A percentile compares a stretch with the other conserved stretches of the same genome.
Evolutionary conservation across 2,113 vertebrate genomes (phyloP).

Genomic region (Anseranas semipalmata): DNA sequence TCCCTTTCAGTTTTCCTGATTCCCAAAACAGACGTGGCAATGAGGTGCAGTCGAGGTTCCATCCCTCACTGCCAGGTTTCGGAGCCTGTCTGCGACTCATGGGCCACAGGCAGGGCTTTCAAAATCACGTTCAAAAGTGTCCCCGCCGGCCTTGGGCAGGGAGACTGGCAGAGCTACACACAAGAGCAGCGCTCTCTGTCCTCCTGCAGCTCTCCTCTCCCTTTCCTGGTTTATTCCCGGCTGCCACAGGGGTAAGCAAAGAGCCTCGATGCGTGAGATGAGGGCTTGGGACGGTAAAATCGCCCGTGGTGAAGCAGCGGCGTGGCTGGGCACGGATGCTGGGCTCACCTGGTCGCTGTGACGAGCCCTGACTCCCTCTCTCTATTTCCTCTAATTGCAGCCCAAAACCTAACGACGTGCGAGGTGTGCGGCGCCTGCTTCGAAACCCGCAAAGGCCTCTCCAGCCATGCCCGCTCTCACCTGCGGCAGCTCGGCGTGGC

Average conservation of each 20-base stretch:
- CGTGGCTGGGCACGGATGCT: too few relatives aligned
- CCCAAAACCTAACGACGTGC: slow-evolving; percentile 84
- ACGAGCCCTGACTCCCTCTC: neutral
- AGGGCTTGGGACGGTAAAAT: neutral
- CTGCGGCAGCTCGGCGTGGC: slow-evolving; percentile 89
- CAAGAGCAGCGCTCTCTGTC: fast-evolving
- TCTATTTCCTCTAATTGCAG: neutral
- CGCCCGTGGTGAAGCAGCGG: fast-evolving
- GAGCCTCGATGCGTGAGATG: fast-evolving
- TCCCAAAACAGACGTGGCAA: neutral
- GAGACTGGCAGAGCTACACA: fast-evolving
- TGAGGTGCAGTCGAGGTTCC: too few relatives aligned
- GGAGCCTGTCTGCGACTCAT: neutral
- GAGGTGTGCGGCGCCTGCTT: slow-evolving; percentile 89
- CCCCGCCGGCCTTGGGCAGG: fast-evolving
- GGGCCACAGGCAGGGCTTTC: fast-evolving
- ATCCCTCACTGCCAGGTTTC: fast-evolving
- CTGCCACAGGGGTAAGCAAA: fast-evolving
- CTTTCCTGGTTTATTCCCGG: neutral
- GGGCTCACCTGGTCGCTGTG: too few relatives aligned
- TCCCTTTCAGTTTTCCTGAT: neutral
- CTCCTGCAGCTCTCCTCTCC: neutral
- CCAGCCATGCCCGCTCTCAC: slow-evolving; percentile 92
- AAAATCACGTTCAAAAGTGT: neutral
- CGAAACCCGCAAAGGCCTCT: slow-evolving; percentile 88